Evolutionary conservation across 2,113 vertebrate genomes (phyloP), one percentile per base, ranked within the genome.

Genomic region (Microtus montanus): DNA sequence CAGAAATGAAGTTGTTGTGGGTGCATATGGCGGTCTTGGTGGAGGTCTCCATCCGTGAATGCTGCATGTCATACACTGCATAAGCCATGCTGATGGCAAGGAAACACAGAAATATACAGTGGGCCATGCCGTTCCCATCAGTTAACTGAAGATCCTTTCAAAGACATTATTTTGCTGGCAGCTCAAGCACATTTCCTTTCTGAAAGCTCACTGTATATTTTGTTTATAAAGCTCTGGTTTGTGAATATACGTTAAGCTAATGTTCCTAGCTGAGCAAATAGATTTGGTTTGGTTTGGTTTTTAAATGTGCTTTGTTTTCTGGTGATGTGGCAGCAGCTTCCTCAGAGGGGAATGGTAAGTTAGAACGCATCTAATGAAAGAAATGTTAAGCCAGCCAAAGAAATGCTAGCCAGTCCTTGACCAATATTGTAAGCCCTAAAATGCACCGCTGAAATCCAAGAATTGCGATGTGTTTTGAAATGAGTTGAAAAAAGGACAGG

Each of bases 261-360:
- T 96, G 75, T 97, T 95, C 95, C 97, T 95, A 97, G 97, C 97
- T 98, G 97, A 98, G 98, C 95, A 97, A 96, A 85, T 98, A 63
- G 95, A 26, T 20, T 97, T 98, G 58, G 58, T 96, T 85, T 47
- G 94, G 96, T 97, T 97, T 96, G 94, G 96, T 98, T 98, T 96
- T 97, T 93, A 93, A 96, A 97, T 41, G 92, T 84, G 33, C 98
- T 98, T 98, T 98, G 95, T 98, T 98, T 98, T 98, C 97, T 98
- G 92, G 96, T 94, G 97, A 98, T 98, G 98, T 98, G 96, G 97
- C 98, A 98, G 98, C 98, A 98, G 97, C 97, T 97, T 98, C 97
- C 95, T 98, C 73, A 7, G 97, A 98, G 90, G 98, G 98, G 96
- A 98, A 98, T 97, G 98, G 98, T 98, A 98, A 98, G 98, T 98